A percentile compares a stretch with the other conserved stretches of the same genome.
Conservation (phyloP, 2,888 invertebrate genomes). For the Cremastinae sp. region DNA sequence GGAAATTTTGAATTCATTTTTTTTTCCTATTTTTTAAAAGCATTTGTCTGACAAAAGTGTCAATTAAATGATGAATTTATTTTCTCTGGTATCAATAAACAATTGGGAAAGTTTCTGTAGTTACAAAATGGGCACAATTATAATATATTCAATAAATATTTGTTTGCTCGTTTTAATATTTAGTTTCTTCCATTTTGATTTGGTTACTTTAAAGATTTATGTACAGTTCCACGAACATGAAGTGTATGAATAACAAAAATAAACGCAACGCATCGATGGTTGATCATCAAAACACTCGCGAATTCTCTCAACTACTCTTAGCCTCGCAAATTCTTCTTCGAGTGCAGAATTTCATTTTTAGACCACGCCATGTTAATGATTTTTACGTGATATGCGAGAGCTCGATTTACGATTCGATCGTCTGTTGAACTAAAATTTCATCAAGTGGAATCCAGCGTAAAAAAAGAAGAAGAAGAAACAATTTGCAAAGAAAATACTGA, state of each 20-base stretch:
- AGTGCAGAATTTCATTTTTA: conserved; percentile 41
- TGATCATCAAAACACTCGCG: conserved; percentile 19
- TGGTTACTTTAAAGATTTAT: too few species aligned
- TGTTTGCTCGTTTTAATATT: too few species aligned
- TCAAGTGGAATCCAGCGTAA: conserved; percentile 53
- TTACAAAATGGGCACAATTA: too few species aligned
- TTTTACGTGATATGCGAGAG: conserved; percentile 12
- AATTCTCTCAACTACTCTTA: conserved; percentile 29
- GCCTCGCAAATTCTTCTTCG: conserved; percentile 27
- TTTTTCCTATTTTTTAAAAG: too few species aligned
- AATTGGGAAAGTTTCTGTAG: too few species aligned
- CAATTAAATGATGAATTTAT: too few species aligned
- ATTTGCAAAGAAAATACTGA: conserved; percentile 31
- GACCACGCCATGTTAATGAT: conserved; percentile 31
- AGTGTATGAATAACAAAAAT: conserved; percentile 39
- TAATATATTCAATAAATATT: too few species aligned
- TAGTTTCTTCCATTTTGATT: too few species aligned
- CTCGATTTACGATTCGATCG: conserved; percentile 58
- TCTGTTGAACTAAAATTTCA: conserved; percentile 40
- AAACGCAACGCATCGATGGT: conserved; percentile 24
- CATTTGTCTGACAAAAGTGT: too few species aligned
- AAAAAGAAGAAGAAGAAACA: conserved; percentile 7
- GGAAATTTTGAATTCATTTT: neutral
- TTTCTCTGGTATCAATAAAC: too few species aligned
- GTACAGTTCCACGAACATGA: too few species aligned